Evolutionary conservation across 2,888 invertebrate species (phyloP).

Genomic region (Patella caerulea): DNA sequence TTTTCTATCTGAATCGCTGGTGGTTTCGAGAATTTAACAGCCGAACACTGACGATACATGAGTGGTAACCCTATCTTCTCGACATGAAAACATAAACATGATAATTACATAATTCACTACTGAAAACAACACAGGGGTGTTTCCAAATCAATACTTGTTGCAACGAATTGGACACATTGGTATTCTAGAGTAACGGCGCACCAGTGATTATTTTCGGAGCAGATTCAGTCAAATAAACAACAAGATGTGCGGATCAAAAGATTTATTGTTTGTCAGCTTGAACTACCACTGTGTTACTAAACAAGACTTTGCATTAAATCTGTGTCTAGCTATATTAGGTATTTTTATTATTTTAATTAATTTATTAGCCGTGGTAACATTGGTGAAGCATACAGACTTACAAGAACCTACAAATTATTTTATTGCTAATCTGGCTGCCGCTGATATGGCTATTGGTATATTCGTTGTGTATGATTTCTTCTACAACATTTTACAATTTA

Average conservation of each 20-base stretch:
- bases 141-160: no score
- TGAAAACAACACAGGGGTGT: no score
- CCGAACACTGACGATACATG: no score
- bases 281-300: slow-evolving; percentile 28
- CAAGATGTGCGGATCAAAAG: slow-evolving; percentile 1
- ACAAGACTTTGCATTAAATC: slow-evolving; percentile 27
- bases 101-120: no score
- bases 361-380: slow-evolving; percentile 20
- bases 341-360: slow-evolving; percentile 26
- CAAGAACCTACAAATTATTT: slow-evolving; percentile 28
- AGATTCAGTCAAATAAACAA: neutral
- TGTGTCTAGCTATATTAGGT: slow-evolving; percentile 14
- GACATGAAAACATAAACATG: no score
- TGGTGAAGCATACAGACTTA: slow-evolving; percentile 13
- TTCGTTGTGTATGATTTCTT: slow-evolving; percentile 33
- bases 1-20: no score
- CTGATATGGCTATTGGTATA: slow-evolving; percentile 30
- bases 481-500: slow-evolving; percentile 36
- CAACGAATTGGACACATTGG: no score
- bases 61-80: no score
- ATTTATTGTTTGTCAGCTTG: slow-evolving; percentile 20
- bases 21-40: no score
- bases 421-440: slow-evolving; percentile 30
- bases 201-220: no score
- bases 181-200: no score